These are phyloP conservation scores for Mus pahari DNA, from an alignment of 2,113 vertebrate species.

Conservation along the genomic window DNA sequence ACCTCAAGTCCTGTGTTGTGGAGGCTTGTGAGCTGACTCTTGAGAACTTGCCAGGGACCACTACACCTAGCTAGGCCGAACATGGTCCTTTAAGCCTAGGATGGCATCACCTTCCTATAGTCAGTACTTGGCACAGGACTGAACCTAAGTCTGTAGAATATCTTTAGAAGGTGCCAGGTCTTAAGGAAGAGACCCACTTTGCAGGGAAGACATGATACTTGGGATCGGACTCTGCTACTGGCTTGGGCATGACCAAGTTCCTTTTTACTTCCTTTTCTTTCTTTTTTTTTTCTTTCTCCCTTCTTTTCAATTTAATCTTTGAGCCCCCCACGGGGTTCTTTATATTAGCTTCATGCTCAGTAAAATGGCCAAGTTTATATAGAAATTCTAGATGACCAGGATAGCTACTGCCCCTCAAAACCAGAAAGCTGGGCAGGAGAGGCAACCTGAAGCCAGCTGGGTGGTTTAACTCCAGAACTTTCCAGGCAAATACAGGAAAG, in stretches of 20 bases:
- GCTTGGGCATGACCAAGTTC: not conserved
- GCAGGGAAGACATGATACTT: not conserved
- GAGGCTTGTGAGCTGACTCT: not conserved
- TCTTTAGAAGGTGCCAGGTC: not conserved
- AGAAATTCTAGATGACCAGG: not conserved
- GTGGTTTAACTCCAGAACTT: not conserved
- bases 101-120: not conserved
- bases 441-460: not conserved
- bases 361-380: not conserved
- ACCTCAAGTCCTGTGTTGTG: not conserved
- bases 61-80: not conserved
- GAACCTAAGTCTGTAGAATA: not conserved
- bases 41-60: not conserved
- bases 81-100: not conserved
- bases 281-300: too few relatives aligned
- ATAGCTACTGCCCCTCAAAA: not conserved
- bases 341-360: not conserved
- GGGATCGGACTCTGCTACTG: not conserved
- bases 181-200: not conserved
- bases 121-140: not conserved
- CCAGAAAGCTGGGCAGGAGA: not conserved
- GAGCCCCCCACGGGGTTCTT: not conserved
- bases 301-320: not conserved
- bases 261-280: not conserved
- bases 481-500: not conserved